Evolutionary conservation across 2,888 invertebrate genomes (phyloP).

Genomic region (Gibbula magus): DNA sequence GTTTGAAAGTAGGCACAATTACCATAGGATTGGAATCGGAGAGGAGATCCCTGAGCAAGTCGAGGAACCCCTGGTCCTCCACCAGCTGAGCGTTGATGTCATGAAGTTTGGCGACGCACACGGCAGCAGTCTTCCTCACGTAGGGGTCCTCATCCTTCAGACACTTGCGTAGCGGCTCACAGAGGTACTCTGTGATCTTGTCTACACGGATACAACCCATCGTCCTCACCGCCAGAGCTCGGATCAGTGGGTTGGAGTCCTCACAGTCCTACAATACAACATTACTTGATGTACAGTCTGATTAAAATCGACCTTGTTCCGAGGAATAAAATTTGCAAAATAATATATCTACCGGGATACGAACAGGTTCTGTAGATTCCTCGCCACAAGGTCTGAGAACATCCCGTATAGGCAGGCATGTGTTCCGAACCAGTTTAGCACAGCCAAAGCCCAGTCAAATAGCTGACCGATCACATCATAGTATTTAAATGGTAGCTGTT

Average conservation of each 20-base stretch:
- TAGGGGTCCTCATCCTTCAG: slow-evolving; percentile 77
- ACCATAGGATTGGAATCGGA: slow-evolving; percentile 99
- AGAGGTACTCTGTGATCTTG: slow-evolving; percentile 99
- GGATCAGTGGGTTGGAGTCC: slow-evolving; percentile 98
- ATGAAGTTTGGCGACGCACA: slow-evolving; percentile 98
- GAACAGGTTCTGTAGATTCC: no score
- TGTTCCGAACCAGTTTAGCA: no score
- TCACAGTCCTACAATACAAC: slow-evolving; percentile 89
- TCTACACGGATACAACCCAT: slow-evolving; percentile 99
- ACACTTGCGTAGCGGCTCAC: slow-evolving; percentile 93
- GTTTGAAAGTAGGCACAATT: slow-evolving; percentile 22
- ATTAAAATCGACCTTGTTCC: no score
- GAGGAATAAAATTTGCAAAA: no score
- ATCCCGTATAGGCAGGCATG: no score
- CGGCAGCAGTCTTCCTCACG: slow-evolving; percentile 96
- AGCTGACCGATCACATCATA: no score
- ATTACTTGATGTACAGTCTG: no score
- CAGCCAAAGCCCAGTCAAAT: no score
- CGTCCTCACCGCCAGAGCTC: slow-evolving; percentile 97
- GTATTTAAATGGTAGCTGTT: no score
- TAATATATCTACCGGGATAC: no score
- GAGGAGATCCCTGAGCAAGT: slow-evolving; percentile 95
- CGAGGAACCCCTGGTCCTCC: slow-evolving; percentile 94
- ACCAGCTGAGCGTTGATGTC: slow-evolving; percentile 89
- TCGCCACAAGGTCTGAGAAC: no score